Evolutionary conservation across 2,888 invertebrate genomes (phyloP).

Genomic region (Leptinotarsa peninsularis): DNA sequence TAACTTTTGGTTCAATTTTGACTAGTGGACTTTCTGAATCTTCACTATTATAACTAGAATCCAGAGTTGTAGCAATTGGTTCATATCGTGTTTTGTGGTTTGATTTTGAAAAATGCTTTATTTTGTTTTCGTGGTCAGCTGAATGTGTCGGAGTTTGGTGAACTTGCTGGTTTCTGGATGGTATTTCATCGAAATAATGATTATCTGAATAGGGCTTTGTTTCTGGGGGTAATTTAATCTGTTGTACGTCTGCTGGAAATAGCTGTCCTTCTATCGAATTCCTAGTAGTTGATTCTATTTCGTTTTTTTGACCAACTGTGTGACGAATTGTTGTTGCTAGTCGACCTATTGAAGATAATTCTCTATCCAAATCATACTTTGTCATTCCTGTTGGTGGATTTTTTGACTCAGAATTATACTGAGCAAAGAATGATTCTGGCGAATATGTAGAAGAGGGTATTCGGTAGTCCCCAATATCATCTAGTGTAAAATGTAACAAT

Average conservation of each 20-base stretch:
- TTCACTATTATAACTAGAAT: not conserved
- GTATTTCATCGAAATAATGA: not conserved
- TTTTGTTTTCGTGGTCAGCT: not conserved
- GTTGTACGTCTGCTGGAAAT: conserved; percentile 21
- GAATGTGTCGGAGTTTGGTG: conserved; percentile 1
- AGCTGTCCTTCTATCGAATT: conserved; percentile 15
- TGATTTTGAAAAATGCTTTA: not conserved
- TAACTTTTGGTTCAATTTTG: conserved; percentile 23
- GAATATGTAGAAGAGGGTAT: conserved; percentile 20
- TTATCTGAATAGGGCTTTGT: not conserved
- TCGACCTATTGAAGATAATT: not conserved
- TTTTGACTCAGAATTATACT: not conserved
- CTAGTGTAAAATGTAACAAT: conserved; percentile 29
- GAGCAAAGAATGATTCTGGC: conserved; percentile 15
- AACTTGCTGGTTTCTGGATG: conserved; percentile 3
- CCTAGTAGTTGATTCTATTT: conserved; percentile 24
- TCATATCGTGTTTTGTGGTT: conserved; percentile 23
- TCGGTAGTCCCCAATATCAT: conserved; percentile 30
- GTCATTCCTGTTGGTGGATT: not conserved
- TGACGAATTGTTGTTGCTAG: conserved; percentile 16
- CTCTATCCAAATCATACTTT: conserved; percentile 3
- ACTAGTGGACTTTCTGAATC: not conserved
- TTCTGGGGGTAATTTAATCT: conserved; percentile 9
- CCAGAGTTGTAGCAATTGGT: conserved; percentile 30
- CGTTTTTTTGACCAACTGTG: conserved; percentile 17